These are phyloP conservation scores for Coenonympha glycerion DNA, from an alignment of 2,888 invertebrate genomes.

Conservation along the genomic window DNA sequence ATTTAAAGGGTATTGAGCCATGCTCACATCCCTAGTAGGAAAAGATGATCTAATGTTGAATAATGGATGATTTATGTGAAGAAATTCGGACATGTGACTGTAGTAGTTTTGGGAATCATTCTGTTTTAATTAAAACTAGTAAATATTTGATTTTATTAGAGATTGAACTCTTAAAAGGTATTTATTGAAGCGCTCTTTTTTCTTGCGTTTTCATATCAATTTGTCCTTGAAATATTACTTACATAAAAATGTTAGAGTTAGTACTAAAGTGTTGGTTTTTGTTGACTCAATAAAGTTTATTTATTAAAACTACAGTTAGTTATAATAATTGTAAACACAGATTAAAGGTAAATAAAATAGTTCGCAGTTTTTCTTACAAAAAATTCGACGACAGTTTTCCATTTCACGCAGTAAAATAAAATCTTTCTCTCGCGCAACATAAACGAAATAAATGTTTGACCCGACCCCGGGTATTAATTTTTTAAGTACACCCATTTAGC, in stretches of 20 bases:
- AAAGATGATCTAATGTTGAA: constrained; percentile 5
- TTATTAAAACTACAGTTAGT: too few species aligned
- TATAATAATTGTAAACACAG: too few species aligned
- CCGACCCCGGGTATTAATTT: constrained; percentile 7
- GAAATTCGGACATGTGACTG: constrained; percentile 3
- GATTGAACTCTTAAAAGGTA: too few species aligned
- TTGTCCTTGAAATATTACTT: too few species aligned
- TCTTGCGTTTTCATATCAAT: too few species aligned
- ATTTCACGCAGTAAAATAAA: neutral
- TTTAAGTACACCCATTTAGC: constrained; percentile 3
- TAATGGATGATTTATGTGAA: constrained; percentile 12
- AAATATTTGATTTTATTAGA: constrained; percentile 8
- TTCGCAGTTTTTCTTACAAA: neutral
- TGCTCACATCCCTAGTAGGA: neutral
- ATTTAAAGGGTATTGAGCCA: neutral
- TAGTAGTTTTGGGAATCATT: neutral
- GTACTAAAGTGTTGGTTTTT: too few species aligned
- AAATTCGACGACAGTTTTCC: neutral
- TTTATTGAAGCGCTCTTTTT: too few species aligned
- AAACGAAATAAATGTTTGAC: neutral
- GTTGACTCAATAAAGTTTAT: too few species aligned
- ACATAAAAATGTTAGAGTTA: too few species aligned
- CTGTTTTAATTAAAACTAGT: constrained; percentile 5
- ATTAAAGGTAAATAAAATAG: too few species aligned
- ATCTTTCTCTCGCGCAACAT: neutral